Evolutionary conservation across 2,888 invertebrate species (phyloP).

Genomic region (Cosmia trapezina): DNA sequence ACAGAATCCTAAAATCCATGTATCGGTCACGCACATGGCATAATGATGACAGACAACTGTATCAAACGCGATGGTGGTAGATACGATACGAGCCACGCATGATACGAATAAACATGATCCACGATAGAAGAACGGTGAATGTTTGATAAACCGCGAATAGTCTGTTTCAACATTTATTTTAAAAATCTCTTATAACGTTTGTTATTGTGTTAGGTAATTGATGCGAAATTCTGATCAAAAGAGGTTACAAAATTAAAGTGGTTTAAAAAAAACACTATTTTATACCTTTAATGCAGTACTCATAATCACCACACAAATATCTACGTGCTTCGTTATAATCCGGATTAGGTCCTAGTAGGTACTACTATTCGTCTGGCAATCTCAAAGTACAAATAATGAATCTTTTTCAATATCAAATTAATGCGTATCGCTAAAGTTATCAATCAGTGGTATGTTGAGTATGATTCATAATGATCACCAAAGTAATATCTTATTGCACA

Average conservation of each 20-base stretch:
- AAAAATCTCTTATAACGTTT: conserved; percentile 8
- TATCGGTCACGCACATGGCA: conserved; percentile 48
- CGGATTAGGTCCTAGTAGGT: background rate
- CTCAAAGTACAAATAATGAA: background rate
- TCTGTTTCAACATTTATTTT: conserved; percentile 10
- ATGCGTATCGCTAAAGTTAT: too few relatives aligned
- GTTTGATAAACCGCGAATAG: conserved; percentile 7
- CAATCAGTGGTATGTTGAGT: background rate
- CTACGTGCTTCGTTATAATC: background rate
- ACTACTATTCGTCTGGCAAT: background rate
- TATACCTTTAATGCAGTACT: background rate
- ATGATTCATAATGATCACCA: background rate
- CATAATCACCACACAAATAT: background rate
- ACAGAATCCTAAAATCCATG: conserved; percentile 12
- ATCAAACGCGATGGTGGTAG: conserved; percentile 23
- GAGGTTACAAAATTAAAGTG: background rate
- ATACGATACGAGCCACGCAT: conserved; percentile 30
- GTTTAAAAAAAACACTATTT: background rate
- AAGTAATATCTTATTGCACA: background rate
- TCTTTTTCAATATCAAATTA: background rate
- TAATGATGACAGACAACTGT: conserved; percentile 44
- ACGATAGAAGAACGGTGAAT: conserved; percentile 7
- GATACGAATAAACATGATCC: conserved; percentile 34
- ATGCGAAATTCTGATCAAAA: background rate
- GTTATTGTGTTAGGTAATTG: conserved; percentile 7